Base-by-base conservation (phyloP, 2,888 invertebrate species). In the Plagiodera versicolora region DNA sequence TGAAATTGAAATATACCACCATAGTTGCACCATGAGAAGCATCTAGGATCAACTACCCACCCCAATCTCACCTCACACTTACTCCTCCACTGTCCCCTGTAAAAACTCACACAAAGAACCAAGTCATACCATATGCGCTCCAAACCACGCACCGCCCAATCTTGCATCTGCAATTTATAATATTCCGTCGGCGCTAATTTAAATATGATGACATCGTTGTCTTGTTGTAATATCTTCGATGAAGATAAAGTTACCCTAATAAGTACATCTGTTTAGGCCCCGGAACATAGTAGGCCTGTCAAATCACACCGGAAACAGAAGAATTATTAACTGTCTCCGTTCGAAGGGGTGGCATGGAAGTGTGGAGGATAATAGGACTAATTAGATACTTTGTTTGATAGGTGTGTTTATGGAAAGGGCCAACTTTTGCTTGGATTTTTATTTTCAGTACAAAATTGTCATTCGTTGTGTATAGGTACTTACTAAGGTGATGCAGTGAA, bases 141-240 rank as follows among this genome's bases (percentile, higher is more conserved):
- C 39, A 39, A n/a, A 39, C 39, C 39, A 39, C 39, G 39, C 39
- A 39, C 39, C 6, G 14, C 56, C 54, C 52, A 64, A 63, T 61
- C 65, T 60, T 28, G 57, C 48, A 62, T 66, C 64, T 59, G 48
- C 14, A 53, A 70, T 68, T 66, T 68, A 67, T 71, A 71, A 71
- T 69, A 71, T 61, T 68, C 6, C 68, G 61, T 65, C 67, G 69
- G 67, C 63, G 70, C 72, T 72, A 74, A 74, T 74, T 74, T 74
- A 72, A 74, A 74, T 74, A 74, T 70, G 73, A 74, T 72, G 73
- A 73, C 73, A 73, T 72, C 66, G 63, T 66, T 65, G 66, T 64
- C 67, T 66, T 65, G 61, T 60, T 66, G 67, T 69, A 67, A 66
- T 67, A 71, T 70, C 69, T 69, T 53, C 61, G 67, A 71, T 70